phyloP scores from a whole-genome alignment of 2,888 invertebrate genomes.

The Euspilapteryx auroguttella region DNA sequence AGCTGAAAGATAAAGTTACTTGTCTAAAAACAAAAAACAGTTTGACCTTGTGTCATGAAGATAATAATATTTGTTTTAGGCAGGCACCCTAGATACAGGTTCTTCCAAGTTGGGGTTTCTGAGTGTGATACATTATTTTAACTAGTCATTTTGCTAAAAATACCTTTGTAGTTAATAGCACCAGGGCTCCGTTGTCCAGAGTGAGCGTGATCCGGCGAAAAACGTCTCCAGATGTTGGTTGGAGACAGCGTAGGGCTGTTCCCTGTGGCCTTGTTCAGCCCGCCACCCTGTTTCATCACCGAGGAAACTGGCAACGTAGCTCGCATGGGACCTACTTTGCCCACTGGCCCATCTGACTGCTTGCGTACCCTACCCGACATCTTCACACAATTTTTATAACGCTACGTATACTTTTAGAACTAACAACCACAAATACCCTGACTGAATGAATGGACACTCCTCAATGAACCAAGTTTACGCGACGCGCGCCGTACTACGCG shows the following conservation, averaged over 20 bases:
- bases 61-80: too few relatives aligned
- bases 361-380: constrained; percentile 68
- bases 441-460: too few relatives aligned
- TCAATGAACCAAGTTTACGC: too few relatives aligned
- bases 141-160: background rate
- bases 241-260: constrained; percentile 70
- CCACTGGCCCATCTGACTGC: constrained; percentile 66
- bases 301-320: constrained; percentile 77
- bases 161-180: constrained; percentile 73
- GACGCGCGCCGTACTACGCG: too few relatives aligned
- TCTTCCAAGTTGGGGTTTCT: too few relatives aligned
- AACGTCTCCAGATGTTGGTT: constrained; percentile 68
- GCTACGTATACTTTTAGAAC: too few relatives aligned
- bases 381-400: too few relatives aligned
- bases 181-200: constrained; percentile 76
- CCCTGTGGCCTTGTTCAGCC: constrained; percentile 60
- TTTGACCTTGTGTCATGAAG: too few relatives aligned
- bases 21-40: too few relatives aligned
- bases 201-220: constrained; percentile 69
- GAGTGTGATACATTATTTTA: too few relatives aligned
- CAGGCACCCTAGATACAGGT: too few relatives aligned
- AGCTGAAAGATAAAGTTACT: constrained; percentile 22
- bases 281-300: constrained; percentile 66
- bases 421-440: too few relatives aligned
- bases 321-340: constrained; percentile 69